These are phyloP conservation scores for Bombus waltoni DNA, from an alignment of 1,140 invertebrate species.

Conservation along the genomic window DNA sequence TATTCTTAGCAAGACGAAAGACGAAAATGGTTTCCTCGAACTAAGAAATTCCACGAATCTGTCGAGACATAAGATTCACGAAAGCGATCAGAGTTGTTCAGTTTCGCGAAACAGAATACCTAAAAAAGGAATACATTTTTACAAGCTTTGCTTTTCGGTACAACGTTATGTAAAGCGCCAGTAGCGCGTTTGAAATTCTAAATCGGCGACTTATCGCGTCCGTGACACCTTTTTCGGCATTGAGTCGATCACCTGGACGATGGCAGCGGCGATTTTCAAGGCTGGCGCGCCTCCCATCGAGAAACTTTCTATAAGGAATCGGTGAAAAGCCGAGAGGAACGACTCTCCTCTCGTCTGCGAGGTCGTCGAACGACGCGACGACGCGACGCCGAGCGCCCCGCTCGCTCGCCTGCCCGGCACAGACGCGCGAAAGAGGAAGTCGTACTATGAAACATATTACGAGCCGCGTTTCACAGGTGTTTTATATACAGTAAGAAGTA, in stretches of 20 bases:
- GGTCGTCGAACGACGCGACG: slow-evolving; percentile 59
- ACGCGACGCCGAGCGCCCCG: slow-evolving; percentile 37
- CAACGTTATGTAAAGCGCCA: not conserved
- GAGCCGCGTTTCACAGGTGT: not conserved
- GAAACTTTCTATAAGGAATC: slow-evolving; percentile 61
- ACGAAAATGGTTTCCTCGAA: no score
- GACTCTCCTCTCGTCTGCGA: slow-evolving; percentile 59
- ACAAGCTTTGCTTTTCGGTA: not conserved
- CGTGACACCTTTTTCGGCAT: slow-evolving; percentile 35
- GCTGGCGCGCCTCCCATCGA: slow-evolving; percentile 23
- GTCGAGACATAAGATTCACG: no score
- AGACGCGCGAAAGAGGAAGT: not conserved
- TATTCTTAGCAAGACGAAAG: no score
- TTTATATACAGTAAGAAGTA: not conserved
- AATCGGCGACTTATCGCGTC: slow-evolving; percentile 27
- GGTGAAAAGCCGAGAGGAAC: slow-evolving; percentile 62
- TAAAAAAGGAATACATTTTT: not conserved
- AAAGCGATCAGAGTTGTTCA: no score
- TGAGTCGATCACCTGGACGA: not conserved
- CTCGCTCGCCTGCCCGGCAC: slow-evolving; percentile 32
- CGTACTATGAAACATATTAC: not conserved
- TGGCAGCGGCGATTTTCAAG: slow-evolving; percentile 49
- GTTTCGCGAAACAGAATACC: no score
- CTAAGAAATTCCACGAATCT: no score
- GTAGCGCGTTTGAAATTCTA: not conserved